These are phyloP conservation scores for Euura lappo DNA, from an alignment of 1,140 invertebrate species.

Conservation along the genomic window DNA sequence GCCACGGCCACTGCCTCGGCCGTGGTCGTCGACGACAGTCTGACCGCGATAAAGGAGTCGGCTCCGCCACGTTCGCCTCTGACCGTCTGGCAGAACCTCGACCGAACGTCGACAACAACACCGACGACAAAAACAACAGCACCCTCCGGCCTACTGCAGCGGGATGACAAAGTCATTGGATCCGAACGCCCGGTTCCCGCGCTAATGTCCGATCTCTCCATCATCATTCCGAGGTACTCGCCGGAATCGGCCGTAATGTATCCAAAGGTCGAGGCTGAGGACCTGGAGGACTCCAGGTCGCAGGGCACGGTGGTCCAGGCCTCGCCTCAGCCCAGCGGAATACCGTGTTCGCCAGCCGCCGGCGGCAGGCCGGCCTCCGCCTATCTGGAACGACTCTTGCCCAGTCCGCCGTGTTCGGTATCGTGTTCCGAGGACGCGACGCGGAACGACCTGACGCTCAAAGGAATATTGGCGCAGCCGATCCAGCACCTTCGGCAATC, in stretches of 20 bases:
- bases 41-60: slow-evolving; percentile 10
- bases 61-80: too few relatives aligned
- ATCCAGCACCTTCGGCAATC: slow-evolving; percentile 13
- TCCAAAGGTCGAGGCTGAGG: slow-evolving; percentile 23
- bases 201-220: slow-evolving; percentile 32
- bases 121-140: slow-evolving; percentile 23
- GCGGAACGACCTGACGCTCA: slow-evolving; percentile 47
- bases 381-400: slow-evolving; percentile 48
- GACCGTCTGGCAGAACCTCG: too few relatives aligned
- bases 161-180: too few relatives aligned
- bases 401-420: slow-evolving; percentile 56
- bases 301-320: slow-evolving; percentile 68
- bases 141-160: too few relatives aligned
- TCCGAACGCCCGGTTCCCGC: neutral
- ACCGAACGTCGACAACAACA: slow-evolving; percentile 13
- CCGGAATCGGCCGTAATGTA: slow-evolving; percentile 18
- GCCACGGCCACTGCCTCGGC: slow-evolving; percentile 28
- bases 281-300: slow-evolving; percentile 52
- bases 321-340: slow-evolving; percentile 70
- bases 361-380: slow-evolving; percentile 40
- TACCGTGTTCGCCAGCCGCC: slow-evolving; percentile 54
- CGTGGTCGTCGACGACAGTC: slow-evolving; percentile 24
- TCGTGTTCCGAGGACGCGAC: slow-evolving; percentile 54
- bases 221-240: slow-evolving; percentile 39
- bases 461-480: slow-evolving; percentile 43